A percentile compares a stretch with the other conserved stretches of the same genome.
These are phyloP conservation scores for Otocyon megalotis DNA, from an alignment of 2,113 vertebrate species.

Conservation along the genomic window DNA sequence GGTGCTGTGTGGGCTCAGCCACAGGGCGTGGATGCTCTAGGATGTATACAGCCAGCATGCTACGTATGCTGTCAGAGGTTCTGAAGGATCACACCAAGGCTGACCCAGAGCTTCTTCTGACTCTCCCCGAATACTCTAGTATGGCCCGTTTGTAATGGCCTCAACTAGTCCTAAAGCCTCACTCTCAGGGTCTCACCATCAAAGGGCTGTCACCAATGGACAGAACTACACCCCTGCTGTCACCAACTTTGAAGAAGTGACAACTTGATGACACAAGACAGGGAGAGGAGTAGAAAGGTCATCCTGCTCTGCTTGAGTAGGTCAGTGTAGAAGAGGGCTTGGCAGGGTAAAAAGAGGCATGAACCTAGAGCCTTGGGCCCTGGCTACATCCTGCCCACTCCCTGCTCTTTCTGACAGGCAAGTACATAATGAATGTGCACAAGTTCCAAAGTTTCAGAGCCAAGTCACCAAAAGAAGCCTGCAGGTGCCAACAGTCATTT, in stretches of 20 bases:
- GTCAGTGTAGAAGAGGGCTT: background rate
- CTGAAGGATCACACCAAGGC: background rate
- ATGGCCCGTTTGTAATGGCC: background rate
- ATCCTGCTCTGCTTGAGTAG: background rate
- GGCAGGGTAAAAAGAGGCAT: fast-evolving
- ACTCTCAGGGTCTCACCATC: background rate
- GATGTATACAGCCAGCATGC: too few species aligned
- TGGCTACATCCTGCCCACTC: background rate
- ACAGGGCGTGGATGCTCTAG: fast-evolving
- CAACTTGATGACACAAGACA: background rate
- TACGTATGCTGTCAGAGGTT: background rate
- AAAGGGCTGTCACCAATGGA: background rate
- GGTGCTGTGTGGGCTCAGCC: background rate
- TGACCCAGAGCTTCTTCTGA: background rate
- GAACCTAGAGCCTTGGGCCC: background rate
- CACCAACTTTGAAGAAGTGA: background rate
- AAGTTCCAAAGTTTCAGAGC: background rate
- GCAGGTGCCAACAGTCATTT: background rate
- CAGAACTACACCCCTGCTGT: background rate
- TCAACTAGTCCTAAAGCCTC: too few species aligned
- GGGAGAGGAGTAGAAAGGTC: background rate
- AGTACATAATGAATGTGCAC: background rate
- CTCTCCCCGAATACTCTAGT: background rate
- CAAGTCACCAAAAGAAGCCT: background rate
- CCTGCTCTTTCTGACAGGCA: background rate